A percentile compares a stretch with the other conserved stretches of the same genome.
These are phyloP conservation scores for Triops longicaudatus DNA, from an alignment of 1,140 invertebrate species.

Conservation along the genomic window DNA sequence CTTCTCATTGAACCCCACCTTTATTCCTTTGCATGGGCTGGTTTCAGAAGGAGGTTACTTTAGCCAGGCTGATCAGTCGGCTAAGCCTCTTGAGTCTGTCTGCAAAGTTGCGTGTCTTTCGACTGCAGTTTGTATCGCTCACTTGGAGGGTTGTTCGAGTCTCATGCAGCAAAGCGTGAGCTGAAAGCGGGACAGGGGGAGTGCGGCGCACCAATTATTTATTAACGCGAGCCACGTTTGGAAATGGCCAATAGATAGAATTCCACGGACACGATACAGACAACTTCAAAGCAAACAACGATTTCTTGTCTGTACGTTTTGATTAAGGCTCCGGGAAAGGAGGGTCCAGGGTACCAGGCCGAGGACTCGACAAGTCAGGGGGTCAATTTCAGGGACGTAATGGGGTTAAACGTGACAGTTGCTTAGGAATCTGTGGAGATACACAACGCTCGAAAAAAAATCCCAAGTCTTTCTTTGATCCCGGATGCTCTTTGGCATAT, in stretches of 20 bases:
- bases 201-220: neutral
- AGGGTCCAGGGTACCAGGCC: neutral
- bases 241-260: constrained; percentile 5
- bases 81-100: neutral
- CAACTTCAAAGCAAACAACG: neutral
- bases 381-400: constrained; percentile 5
- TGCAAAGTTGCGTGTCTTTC: neutral
- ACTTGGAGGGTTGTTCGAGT: neutral
- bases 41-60: too few species aligned
- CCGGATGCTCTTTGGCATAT: neutral
- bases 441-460: neutral
- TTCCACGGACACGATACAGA: neutral
- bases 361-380: neutral
- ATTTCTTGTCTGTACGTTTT: constrained; percentile 13
- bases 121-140: neutral
- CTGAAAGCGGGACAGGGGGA: neutral
- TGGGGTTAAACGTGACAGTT: constrained; percentile 4
- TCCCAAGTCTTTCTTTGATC: neutral
- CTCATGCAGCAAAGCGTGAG: constrained; percentile 1
- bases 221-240: constrained; percentile 11
- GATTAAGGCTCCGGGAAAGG: neutral
- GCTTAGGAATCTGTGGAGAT: neutral
- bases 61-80: neutral
- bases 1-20: too few species aligned
- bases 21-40: too few species aligned